Base-by-base conservation (phyloP, 1,140 invertebrate genomes). In the Mactra quadrangularis region DNA sequence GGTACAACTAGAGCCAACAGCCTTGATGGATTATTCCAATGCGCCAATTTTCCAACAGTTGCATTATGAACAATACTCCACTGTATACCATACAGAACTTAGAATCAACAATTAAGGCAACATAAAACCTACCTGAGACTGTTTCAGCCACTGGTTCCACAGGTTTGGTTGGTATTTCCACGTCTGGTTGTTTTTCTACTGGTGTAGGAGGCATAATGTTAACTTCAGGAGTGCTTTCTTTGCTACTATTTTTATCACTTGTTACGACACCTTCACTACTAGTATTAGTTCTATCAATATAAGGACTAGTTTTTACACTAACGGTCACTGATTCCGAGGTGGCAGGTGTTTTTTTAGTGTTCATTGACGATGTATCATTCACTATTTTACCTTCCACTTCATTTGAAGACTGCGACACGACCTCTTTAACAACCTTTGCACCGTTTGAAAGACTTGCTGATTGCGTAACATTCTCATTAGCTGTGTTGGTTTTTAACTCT, bases 251-350 rank as follows among this genome's bases (percentile, higher is more conserved):
- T 50, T n/a, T 6, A 9, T 22, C 47, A 70, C 45, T 78, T 4
- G 70, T 52, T 41, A 45, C 57, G 31, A n/a, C 22, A 41, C 9
- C 13, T n/a, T 60, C 62, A 9, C 33, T 45, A 64, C 31, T 38
- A 55, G 45, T 17, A 70, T 55, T 81, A 81, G 50, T 81, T 57
- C 62, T 70, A 22, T 81, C 77, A 19, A 60, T 45, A 60, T 41
- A 29, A 11, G 38, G 53, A 41, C 52, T 33, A 31, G 15, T 35
- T 59, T 57, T 68, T 41, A 81, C 62, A 85, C 81, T 75, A 66
- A 83, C 72, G 25, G 71, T 45, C n/a, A 75, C 70, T 31, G 70
- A 70, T 75, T 83, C 81, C 22, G 64, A 71, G 33, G 41, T 31
- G 50, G 41, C 50, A 38, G 11, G 33, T 77, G 75, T 50, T 55